phyloP scores from a whole-genome alignment of 64 coral and sea anemone species.

The Anthopleura sola region DNA sequence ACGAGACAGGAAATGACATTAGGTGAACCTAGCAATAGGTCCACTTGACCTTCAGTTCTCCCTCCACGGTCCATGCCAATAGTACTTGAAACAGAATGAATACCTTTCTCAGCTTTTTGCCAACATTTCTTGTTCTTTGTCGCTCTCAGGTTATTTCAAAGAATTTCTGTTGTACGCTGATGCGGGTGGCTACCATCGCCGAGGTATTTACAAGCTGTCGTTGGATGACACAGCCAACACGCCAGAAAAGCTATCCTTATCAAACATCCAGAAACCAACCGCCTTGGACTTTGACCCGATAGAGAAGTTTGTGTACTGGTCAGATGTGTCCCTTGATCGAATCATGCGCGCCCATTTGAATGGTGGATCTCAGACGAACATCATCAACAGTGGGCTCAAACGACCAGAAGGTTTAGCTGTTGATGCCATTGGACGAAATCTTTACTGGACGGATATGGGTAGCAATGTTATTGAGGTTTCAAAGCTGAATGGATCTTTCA shows the following conservation, averaged over 20 bases:
- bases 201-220: not conserved
- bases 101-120: too few species aligned
- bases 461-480: slow-evolving; percentile 63
- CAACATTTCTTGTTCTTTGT: not conserved
- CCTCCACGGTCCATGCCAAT: too few species aligned
- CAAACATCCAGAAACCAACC: slow-evolving; percentile 2
- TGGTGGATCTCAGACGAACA: not conserved
- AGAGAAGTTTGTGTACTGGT: slow-evolving; percentile 42
- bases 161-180: not conserved
- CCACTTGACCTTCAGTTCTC: too few species aligned
- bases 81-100: too few species aligned
- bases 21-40: too few species aligned
- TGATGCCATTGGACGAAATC: slow-evolving; percentile 86
- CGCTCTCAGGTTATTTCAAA: not conserved
- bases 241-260: slow-evolving; percentile 2
- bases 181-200: not conserved
- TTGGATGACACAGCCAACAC: not conserved
- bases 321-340: slow-evolving; percentile 10
- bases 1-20: too few species aligned
- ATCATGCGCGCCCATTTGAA: slow-evolving; percentile 39
- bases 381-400: not conserved
- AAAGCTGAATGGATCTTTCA: slow-evolving; percentile 76
- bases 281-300: slow-evolving; percentile 50
- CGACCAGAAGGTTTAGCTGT: slow-evolving; percentile 67
- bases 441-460: slow-evolving; percentile 88